Conservation (phyloP, 30 jellyfish, hydroid and myxozoan species). For the Rhopilema esculentum region DNA sequence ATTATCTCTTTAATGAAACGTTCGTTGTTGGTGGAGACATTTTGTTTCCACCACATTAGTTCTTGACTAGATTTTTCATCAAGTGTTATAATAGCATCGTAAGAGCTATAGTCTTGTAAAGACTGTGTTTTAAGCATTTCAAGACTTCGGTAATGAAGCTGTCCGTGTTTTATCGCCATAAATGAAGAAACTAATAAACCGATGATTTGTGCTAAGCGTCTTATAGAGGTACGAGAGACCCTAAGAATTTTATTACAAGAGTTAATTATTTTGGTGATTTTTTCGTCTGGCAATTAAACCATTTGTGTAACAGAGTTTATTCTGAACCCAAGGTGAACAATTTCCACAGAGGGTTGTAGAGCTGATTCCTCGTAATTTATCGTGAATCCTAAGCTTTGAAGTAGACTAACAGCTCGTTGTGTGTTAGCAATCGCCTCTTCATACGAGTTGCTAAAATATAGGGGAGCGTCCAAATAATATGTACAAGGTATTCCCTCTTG, state of each 20-base stretch:
- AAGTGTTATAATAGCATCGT: too few species aligned
- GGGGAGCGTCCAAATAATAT: too few species aligned
- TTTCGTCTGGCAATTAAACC: not conserved
- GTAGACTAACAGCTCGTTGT: too few species aligned
- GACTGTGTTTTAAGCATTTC: too few species aligned
- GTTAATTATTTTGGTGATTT: not conserved
- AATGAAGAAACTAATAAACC: not conserved
- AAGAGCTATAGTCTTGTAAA: too few species aligned
- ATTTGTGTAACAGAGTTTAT: not conserved
- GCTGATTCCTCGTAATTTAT: too few species aligned
- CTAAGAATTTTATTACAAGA: not conserved
- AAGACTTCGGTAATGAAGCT: not conserved
- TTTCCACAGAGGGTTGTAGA: not conserved
- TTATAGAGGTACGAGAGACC: not conserved
- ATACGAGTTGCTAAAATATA: too few species aligned
- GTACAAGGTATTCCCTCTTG: too few species aligned
- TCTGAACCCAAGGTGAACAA: not conserved
- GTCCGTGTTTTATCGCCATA: conserved; percentile 5
- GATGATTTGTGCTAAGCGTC: not conserved
- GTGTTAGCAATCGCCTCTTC: too few species aligned
- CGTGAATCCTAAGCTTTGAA: too few species aligned
- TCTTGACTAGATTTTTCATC: too few species aligned
- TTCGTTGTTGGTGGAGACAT: not conserved
- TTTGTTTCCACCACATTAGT: not conserved
- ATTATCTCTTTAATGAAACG: not conserved